Evolutionary conservation across 2,888 invertebrate genomes (phyloP), one percentile per base, ranked within the genome.

Genomic region (Drosophila tanythrix): DNA sequence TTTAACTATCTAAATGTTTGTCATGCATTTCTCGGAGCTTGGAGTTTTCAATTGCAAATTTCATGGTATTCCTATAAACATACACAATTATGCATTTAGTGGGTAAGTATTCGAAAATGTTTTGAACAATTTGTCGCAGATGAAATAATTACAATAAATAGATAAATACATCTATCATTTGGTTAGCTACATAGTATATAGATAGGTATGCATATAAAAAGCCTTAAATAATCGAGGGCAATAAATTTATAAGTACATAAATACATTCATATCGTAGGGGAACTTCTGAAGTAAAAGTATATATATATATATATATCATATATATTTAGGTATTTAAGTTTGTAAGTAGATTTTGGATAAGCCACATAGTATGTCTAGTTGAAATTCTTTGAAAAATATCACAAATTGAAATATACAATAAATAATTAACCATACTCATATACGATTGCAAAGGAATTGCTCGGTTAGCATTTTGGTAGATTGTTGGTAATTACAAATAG

Each of bases 351-450:
- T 79, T 66, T 75, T 79, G 85, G 71, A 71, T 88, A 89, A 87
- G 87, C 89, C 89, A 87, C 89, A 85, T 85, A 89, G 88, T 88
- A 88, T 56, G 74, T 74, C 87, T 88, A 85, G 89, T 83, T 82
- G 83, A 79, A 88, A 88, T 86, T 88, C 83, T 86, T 88, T 83
- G 70, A 90, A 88, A 87, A 89, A 88, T 88, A 88, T 88, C 88
- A 88, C 88, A 88, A 88, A 88, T 88, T 70, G 76, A 89, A 89
- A 85, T 88, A 83, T 80, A 82, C 82, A 87, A 87, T 87, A 85
- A 88, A 85, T 83, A 89, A 87, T 75, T 83, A 83, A 83, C 70
- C 67, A 82, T 82, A 79, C 59, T 78, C 70, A 74, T 75, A 74
- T 76, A 73, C 65, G 71, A 74, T 85, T 79, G 79, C 79, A 73